phyloP scores from a whole-genome alignment of 2,797 vertebrate genomes.

The Gobionotothen gibberifrons region DNA sequence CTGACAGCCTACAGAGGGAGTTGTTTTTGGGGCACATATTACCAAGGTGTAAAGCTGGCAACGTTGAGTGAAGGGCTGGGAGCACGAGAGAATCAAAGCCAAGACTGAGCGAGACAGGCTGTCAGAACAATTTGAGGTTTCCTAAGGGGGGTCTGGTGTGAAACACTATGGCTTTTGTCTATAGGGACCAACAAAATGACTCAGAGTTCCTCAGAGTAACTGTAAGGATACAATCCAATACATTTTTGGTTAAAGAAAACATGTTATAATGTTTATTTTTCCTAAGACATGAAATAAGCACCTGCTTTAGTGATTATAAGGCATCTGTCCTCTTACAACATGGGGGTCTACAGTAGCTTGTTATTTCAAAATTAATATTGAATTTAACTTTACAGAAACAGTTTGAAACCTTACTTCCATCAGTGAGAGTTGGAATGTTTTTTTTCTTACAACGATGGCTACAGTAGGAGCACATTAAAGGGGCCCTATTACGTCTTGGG shows the following conservation, averaged over 20 bases:
- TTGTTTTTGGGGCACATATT: constrained; percentile 55
- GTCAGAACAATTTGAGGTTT: no score
- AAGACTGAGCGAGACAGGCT: no score
- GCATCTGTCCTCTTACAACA: not conserved
- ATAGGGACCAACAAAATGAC: no score
- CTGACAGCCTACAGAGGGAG: constrained; percentile 59
- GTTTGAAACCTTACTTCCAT: not conserved
- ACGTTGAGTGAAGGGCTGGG: constrained; percentile 47
- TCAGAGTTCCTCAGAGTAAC: no score
- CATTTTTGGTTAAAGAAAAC: not conserved
- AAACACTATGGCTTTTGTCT: no score
- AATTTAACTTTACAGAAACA: not conserved
- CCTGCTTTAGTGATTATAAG: not conserved
- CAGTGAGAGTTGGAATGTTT: not conserved
- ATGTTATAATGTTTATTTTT: not conserved
- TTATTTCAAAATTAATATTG: no score
- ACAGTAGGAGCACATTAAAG: not conserved
- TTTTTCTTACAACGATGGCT: not conserved
- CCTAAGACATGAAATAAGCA: no score
- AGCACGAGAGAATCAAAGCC: no score
- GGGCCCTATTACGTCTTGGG: no score
- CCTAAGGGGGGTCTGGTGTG: no score
- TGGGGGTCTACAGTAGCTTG: not conserved
- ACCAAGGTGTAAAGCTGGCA: constrained; percentile 57
- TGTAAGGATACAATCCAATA: not conserved